These are phyloP conservation scores for Zoanthus sociatus DNA, from an alignment of 92 coral and sea anemone genomes.

Conservation along the genomic window DNA sequence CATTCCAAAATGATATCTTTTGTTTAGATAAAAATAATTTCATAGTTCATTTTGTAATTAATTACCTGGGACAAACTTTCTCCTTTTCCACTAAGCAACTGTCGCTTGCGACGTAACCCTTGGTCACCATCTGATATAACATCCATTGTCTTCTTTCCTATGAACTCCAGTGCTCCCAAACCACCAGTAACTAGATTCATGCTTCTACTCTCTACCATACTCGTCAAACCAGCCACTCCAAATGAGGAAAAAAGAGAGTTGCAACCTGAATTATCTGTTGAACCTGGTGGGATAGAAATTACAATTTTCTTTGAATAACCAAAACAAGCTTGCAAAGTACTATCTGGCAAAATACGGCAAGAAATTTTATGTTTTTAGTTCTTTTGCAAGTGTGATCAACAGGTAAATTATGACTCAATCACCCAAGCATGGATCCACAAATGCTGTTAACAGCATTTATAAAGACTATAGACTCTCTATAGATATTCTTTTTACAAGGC, in stretches of 20 bases:
- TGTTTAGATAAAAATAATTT: neutral
- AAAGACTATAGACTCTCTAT: no score
- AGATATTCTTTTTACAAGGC: no score
- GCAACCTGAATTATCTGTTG: neutral
- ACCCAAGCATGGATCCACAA: no score
- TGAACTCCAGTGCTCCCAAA: slow-evolving; percentile 88
- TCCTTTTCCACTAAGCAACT: slow-evolving; percentile 74
- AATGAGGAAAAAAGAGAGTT: slow-evolving; percentile 71
- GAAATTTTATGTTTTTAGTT: no score
- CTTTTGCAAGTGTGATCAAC: no score
- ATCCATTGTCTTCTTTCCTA: slow-evolving; percentile 98
- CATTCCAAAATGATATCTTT: no score
- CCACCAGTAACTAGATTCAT: slow-evolving; percentile 83
- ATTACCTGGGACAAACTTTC: slow-evolving; percentile 89
- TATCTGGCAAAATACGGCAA: no score
- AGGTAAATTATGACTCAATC: no score
- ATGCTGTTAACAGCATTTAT: no score
- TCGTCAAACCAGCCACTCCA: slow-evolving; percentile 60
- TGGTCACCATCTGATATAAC: slow-evolving; percentile 95
- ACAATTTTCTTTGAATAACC: no score
- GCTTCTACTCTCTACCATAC: slow-evolving; percentile 73
- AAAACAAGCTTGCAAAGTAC: no score
- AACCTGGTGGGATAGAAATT: neutral
- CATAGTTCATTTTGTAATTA: neutral
- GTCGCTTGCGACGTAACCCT: slow-evolving; percentile 85